Evolutionary conservation across 1,140 invertebrate genomes (phyloP), one percentile per base, ranked within the genome.

Genomic region (Philaenus spumarius): DNA sequence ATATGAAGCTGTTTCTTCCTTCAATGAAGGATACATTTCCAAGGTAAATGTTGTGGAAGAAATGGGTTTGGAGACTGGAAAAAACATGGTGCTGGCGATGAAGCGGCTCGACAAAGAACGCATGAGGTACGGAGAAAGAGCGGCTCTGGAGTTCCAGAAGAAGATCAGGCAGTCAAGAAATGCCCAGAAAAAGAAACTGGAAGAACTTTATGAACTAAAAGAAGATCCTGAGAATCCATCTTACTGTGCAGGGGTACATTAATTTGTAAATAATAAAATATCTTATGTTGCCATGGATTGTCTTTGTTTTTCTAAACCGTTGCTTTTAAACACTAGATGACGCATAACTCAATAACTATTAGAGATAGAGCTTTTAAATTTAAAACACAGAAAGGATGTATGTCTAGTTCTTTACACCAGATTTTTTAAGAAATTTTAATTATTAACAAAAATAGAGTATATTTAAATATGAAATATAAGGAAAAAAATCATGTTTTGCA

Each of bases 181-280:
- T 14, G 14, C 12, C 12, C 12, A 46, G 19, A 46, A 46, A 46
- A 46, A 12, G 22, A 2, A 22, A 19, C 45, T 46, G 11, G 45
- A 14, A 46, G 45, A 46, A 12, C 19, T 15, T 17, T 46, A 46
- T 46, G 15, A 46, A 20, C 15, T 12, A 46, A 11, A 46, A 20
- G 45, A 46, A 46, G 19, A 46, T 22, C 14, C 45, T 15, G 45
- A 46, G 1, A 46, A 46, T 20, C 45, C 45, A 15, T n/a, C 45
- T 12, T 46, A 46, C 19, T 46, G 45, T 46, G 1, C 45, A 46
- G 45, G 45, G n/a, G 19, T n/a, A 20, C 45, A 46, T 46, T n/a
- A n/a, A 2, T 24, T 9, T 14, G 20, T 30, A 20, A 19, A 5
- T 19, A 4, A 6, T 22, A 20, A 22, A 6, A 20, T n/a, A 20